Evolutionary conservation across 2,888 invertebrate genomes (phyloP).

Genomic region (Macropis europaea): DNA sequence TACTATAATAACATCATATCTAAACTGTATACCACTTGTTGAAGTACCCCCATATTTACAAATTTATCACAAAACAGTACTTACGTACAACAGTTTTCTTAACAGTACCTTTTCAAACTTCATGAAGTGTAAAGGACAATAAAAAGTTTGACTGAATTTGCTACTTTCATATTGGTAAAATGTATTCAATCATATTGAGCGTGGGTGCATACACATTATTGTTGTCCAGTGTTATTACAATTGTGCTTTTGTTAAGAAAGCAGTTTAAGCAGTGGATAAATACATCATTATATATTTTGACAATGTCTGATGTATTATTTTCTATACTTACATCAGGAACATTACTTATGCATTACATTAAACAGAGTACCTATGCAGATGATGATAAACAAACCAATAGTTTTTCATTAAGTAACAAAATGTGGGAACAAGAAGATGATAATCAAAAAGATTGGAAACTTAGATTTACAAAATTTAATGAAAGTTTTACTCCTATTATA

Average conservation of each 20-base stretch:
- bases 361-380: conserved; percentile 4
- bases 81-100: conserved; percentile 8
- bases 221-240: conserved; percentile 64
- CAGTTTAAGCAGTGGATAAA: conserved; percentile 51
- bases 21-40: conserved; percentile 25
- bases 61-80: conserved; percentile 13
- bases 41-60: conserved; percentile 48
- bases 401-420: not conserved
- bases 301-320: conserved; percentile 69
- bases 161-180: conserved; percentile 39
- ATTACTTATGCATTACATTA: conserved; percentile 38
- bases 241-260: conserved; percentile 62
- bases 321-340: conserved; percentile 51
- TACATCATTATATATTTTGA: conserved; percentile 63
- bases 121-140: not conserved
- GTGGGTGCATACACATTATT: conserved; percentile 64
- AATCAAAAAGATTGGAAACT: conserved; percentile 11
- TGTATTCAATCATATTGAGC: conserved; percentile 63
- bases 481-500: not conserved
- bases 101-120: conserved; percentile 31
- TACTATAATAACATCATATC: conserved; percentile 52
- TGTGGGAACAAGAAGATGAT: conserved; percentile 4
- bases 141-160: not conserved
- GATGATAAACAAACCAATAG: conserved; percentile 8
- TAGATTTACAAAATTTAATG: conserved; percentile 2